phyloP scores from a whole-genome alignment of 2,888 invertebrate genomes.

The Metellina segmentata region DNA sequence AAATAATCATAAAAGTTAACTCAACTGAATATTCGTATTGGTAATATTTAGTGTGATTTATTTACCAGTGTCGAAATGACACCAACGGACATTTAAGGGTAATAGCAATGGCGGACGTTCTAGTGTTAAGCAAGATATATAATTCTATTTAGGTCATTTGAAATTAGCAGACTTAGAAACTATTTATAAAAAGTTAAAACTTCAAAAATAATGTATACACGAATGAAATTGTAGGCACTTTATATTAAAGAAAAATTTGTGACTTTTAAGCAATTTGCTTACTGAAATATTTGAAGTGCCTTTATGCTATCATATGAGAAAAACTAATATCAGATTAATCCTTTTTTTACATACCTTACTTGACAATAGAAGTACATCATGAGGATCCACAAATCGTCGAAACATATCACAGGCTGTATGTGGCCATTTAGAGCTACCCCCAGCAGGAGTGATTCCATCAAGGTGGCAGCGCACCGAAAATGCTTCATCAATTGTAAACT shows the following conservation, averaged over 20 bases:
- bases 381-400: conserved; percentile 77
- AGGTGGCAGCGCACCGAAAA: conserved; percentile 87
- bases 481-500: conserved; percentile 83
- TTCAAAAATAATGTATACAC: too few relatives aligned
- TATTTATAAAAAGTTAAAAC: not conserved
- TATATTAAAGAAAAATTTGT: not conserved
- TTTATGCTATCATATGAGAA: too few relatives aligned
- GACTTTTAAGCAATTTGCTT: not conserved
- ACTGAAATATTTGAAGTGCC: not conserved
- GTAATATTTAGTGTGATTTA: too few relatives aligned
- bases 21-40: too few relatives aligned
- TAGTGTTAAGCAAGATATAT: too few relatives aligned
- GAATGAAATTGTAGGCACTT: not conserved
- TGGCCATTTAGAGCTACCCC: conserved; percentile 81
- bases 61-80: too few relatives aligned
- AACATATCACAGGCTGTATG: conserved; percentile 80
- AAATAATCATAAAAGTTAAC: too few relatives aligned
- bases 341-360: conserved; percentile 47
- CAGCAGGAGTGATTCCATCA: conserved; percentile 86
- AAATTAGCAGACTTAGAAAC: too few relatives aligned
- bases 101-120: too few relatives aligned
- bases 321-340: too few relatives aligned
- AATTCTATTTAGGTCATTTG: too few relatives aligned
- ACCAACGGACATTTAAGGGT: too few relatives aligned
- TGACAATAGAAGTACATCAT: conserved; percentile 50